Evolutionary conservation across 2,113 vertebrate genomes (phyloP).

Genomic region (Neofelis nebulosa): DNA sequence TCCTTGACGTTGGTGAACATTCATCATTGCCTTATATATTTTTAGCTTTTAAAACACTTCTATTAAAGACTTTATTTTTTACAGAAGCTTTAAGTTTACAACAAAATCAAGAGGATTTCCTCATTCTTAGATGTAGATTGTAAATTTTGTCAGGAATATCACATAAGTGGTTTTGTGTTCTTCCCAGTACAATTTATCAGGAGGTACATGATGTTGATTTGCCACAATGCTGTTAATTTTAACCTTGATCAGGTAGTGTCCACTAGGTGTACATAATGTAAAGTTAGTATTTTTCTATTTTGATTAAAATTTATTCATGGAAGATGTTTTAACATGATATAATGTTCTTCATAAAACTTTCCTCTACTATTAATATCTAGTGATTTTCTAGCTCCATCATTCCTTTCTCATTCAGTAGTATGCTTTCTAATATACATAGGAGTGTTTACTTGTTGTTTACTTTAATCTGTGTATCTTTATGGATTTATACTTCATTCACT

Average conservation of each 20-base stretch:
- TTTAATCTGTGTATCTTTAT: neutral
- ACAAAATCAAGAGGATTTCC: neutral
- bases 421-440: neutral
- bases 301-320: neutral
- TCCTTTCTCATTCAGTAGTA: neutral
- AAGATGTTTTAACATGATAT: neutral
- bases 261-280: neutral
- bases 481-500: neutral
- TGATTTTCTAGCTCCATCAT: neutral
- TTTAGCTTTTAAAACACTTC: neutral
- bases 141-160: neutral
- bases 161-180: neutral
- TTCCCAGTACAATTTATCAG: neutral
- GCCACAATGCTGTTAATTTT: neutral
- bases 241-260: neutral
- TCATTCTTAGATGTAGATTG: neutral
- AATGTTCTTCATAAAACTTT: neutral
- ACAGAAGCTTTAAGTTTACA: neutral
- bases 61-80: neutral
- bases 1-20: neutral
- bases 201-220: neutral
- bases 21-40: neutral
- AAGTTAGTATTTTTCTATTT: neutral
- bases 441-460: neutral
- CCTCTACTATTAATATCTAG: neutral